Conservation (phyloP, 2,888 invertebrate genomes). For the Caenorhabditis becei region DNA sequence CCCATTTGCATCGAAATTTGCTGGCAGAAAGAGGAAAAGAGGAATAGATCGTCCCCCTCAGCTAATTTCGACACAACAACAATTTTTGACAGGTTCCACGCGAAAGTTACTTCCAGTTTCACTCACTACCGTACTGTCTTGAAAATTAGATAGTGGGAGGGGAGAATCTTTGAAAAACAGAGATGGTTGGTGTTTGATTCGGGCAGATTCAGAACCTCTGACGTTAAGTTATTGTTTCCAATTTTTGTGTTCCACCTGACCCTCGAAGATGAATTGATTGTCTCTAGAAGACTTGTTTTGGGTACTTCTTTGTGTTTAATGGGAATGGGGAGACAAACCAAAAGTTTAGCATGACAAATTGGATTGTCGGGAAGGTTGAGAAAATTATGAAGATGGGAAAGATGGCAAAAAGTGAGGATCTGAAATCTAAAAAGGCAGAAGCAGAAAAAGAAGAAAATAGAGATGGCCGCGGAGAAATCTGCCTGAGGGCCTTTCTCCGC, state of each 20-base stretch:
- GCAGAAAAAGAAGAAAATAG: conserved; percentile 2
- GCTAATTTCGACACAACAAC: conserved; percentile 10
- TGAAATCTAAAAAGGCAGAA: conserved; percentile 16
- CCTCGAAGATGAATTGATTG: neutral
- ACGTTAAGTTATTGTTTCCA: conserved; percentile 17
- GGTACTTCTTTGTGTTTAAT: neutral
- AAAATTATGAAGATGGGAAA: neutral
- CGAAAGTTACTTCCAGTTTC: neutral
- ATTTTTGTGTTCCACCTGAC: conserved; percentile 1
- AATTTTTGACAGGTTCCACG: conserved; percentile 1
- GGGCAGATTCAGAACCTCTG: neutral
- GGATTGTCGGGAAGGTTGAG: neutral
- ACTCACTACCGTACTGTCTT: neutral
- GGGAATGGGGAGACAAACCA: neutral
- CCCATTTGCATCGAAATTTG: conserved; percentile 12
- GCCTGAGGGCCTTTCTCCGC: conserved; percentile 48
- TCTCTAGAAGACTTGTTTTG: too few relatives aligned
- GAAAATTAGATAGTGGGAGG: neutral
- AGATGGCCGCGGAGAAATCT: conserved; percentile 45
- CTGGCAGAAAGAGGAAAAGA: neutral
- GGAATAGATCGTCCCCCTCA: neutral
- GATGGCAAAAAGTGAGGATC: conserved; percentile 12
- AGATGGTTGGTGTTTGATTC: conserved; percentile 35
- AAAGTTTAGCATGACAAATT: neutral
- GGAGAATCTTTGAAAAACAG: conserved; percentile 40